phyloP scores from a whole-genome alignment of 2,797 vertebrate species.

The Aldrovandia affinis region DNA sequence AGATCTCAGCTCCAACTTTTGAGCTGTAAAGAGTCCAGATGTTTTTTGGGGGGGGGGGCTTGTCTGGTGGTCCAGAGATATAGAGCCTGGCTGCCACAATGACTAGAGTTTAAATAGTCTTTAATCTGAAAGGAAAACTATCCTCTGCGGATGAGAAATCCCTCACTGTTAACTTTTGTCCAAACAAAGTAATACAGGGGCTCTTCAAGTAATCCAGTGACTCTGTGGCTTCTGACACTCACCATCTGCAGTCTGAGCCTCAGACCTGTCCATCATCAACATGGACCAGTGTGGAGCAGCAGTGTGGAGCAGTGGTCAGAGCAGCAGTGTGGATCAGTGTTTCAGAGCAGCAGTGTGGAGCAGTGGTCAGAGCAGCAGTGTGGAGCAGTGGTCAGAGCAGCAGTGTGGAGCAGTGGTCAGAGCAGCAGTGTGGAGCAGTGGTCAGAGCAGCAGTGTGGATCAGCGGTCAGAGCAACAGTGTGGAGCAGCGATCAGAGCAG shows the following conservation, averaged over 20 bases:
- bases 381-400: background rate
- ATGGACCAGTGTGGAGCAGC: background rate
- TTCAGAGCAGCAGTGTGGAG: background rate
- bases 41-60: constrained; percentile 23
- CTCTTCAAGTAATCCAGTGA: background rate
- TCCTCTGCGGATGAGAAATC: background rate
- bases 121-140: background rate
- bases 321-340: background rate
- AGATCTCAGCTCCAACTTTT: constrained; percentile 20
- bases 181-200: background rate
- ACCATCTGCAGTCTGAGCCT: background rate
- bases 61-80: constrained; percentile 18
- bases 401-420: background rate
- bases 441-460: background rate
- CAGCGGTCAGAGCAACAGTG: no score
- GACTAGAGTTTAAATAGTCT: background rate
- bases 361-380: constrained; percentile 6
- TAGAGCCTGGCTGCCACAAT: background rate
- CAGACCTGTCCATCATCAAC: background rate
- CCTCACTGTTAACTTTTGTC: background rate
- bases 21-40: constrained; percentile 19
- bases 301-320: background rate
- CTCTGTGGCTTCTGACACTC: background rate
- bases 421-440: background rate
- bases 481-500: background rate